phyloP scores from a whole-genome alignment of 2,113 vertebrate genomes.

The Gymnarchus niloticus region DNA sequence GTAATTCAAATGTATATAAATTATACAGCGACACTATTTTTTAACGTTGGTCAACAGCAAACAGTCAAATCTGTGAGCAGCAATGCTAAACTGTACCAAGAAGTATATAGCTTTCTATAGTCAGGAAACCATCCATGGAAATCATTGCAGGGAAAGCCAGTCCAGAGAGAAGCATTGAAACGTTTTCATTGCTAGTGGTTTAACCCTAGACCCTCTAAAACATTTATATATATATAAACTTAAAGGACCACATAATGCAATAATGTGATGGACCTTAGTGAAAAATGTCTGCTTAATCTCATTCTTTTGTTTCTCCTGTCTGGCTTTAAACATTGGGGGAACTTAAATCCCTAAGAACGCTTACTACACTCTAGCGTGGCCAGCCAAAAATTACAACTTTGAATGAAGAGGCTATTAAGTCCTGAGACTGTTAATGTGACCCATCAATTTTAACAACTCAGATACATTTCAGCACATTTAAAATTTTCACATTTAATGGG shows the following conservation, averaged over 20 bases:
- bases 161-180: not conserved
- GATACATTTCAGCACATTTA: constrained; percentile 17
- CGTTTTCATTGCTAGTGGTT: not conserved
- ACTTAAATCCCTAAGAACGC: not conserved
- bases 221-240: not conserved
- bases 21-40: not conserved
- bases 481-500: not conserved
- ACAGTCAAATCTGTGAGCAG: not conserved
- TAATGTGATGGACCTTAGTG: not conserved
- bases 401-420: constrained; percentile 10
- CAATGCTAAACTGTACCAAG: not conserved
- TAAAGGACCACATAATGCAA: constrained; percentile 1
- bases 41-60: not conserved
- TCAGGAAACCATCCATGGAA: not conserved
- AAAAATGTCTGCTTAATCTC: not conserved
- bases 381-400: constrained; percentile 14
- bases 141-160: no score
- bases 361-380: not conserved
- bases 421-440: constrained; percentile 2
- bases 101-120: not conserved
- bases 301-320: not conserved
- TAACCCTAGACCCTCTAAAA: not conserved
- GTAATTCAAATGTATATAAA: not conserved
- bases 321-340: not conserved
- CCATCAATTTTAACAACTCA: constrained; percentile 17